Conservation (phyloP, 2,113 vertebrate genomes). For the Indicator indicator region DNA sequence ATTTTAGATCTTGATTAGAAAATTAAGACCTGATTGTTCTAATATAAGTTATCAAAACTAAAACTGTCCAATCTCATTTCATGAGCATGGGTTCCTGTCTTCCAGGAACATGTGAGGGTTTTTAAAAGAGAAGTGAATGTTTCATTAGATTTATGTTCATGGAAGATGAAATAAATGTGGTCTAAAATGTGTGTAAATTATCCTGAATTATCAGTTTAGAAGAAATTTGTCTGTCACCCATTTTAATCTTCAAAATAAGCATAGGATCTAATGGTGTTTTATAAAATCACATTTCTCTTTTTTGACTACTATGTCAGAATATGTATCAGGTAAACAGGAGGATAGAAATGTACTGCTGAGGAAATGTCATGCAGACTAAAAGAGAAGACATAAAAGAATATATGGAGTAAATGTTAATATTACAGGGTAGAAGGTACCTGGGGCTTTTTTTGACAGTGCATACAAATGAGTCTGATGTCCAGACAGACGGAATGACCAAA, state of each 20-base stretch:
- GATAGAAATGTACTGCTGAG: background rate
- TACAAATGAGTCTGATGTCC: background rate
- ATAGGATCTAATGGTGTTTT: background rate
- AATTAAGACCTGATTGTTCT: background rate
- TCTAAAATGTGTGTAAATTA: slow-evolving; percentile 21
- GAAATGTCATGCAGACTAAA: background rate
- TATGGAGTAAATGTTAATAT: background rate
- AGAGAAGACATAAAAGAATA: background rate
- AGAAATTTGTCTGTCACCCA: background rate
- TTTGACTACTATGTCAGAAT: background rate
- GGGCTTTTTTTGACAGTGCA: background rate
- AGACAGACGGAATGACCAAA: too few relatives aligned
- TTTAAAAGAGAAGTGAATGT: slow-evolving; percentile 24
- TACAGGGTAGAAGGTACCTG: background rate
- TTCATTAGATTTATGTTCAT: slow-evolving; percentile 22
- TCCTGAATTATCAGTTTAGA: slow-evolving; percentile 1
- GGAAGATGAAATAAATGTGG: background rate
- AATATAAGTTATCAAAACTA: background rate
- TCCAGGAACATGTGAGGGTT: background rate
- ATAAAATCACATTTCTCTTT: slow-evolving; percentile 28
- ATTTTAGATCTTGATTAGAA: background rate
- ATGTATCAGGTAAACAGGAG: slow-evolving; percentile 12
- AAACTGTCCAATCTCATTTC: background rate
- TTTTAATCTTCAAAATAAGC: slow-evolving; percentile 47
- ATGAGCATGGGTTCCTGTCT: background rate